phyloP scores from a whole-genome alignment of 2,113 vertebrate genomes.

The Caloenas nicobarica region DNA sequence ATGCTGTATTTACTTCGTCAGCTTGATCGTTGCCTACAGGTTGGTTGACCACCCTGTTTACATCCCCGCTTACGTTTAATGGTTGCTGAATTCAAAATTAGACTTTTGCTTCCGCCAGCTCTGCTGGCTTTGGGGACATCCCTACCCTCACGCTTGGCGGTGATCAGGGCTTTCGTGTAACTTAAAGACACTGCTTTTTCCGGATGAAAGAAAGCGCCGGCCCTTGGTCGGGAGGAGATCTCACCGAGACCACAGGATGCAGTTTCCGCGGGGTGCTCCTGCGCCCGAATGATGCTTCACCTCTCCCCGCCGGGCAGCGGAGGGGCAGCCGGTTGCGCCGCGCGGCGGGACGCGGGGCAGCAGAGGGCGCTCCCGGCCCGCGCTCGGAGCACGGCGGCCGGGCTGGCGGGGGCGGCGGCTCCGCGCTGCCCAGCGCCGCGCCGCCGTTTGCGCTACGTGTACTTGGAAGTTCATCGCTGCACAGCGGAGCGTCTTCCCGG shows the following conservation, averaged over 20 bases:
- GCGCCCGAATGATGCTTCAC: not conserved
- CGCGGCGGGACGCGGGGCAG: not conserved
- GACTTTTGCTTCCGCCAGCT: not conserved
- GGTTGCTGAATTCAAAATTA: not conserved
- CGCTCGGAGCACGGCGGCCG: not conserved
- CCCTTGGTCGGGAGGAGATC: not conserved
- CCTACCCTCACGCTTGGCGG: not conserved
- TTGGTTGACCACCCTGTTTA: accelerated
- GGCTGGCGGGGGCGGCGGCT: not conserved
- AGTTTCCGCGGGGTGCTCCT: not conserved
- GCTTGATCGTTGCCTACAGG: not conserved
- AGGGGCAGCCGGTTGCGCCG: not conserved
- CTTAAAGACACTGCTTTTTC: not conserved
- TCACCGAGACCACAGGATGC: not conserved
- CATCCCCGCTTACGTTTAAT: accelerated
- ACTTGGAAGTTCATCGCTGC: not conserved
- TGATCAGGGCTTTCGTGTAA: not conserved
- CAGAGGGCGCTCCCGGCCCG: slow-evolving; percentile 67
- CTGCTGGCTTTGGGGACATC: not conserved
- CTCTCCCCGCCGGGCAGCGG: not conserved
- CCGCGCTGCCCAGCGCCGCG: not conserved
- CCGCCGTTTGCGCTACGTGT: not conserved
- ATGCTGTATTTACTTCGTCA: not conserved
- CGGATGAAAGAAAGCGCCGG: too few relatives aligned
- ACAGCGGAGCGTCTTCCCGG: not conserved